These are phyloP conservation scores for Rhabdophis nuchalis DNA, from an alignment of 2,797 vertebrate genomes.

Conservation along the genomic window DNA sequence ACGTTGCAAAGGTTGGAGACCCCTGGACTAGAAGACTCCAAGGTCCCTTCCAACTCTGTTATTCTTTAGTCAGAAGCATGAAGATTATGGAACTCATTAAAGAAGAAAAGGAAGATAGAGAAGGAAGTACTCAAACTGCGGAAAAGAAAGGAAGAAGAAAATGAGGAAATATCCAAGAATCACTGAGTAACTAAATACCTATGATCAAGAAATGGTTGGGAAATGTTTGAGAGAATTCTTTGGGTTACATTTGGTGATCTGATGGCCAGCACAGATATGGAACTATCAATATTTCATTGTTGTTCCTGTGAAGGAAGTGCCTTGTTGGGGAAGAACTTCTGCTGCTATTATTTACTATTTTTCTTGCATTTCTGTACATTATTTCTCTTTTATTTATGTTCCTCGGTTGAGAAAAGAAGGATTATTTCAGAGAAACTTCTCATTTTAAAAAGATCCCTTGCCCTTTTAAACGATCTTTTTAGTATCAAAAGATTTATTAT, in stretches of 20 bases:
- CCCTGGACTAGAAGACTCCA: neutral
- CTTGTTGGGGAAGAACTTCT: neutral
- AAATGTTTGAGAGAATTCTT: neutral
- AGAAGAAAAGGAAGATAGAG: neutral
- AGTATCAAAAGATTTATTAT: neutral
- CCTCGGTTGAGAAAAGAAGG: neutral
- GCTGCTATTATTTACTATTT: neutral
- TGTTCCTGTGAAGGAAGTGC: neutral
- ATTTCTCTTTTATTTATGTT: neutral
- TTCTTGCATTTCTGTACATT: neutral
- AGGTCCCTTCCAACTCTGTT: neutral
- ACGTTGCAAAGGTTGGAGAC: too few relatives aligned
- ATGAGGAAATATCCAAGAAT: neutral
- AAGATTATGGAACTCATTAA: neutral
- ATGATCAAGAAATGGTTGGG: neutral
- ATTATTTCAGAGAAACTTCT: neutral
- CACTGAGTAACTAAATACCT: neutral
- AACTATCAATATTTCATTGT: neutral
- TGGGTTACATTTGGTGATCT: neutral
- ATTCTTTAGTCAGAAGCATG: neutral
- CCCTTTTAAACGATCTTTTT: neutral
- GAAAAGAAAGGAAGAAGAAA: neutral
- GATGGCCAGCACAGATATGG: neutral
- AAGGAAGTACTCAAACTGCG: neutral
- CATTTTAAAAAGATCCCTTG: neutral